Evolutionary conservation across 1,140 invertebrate species (phyloP).

Genomic region (Rhopalosiphum maidis): DNA sequence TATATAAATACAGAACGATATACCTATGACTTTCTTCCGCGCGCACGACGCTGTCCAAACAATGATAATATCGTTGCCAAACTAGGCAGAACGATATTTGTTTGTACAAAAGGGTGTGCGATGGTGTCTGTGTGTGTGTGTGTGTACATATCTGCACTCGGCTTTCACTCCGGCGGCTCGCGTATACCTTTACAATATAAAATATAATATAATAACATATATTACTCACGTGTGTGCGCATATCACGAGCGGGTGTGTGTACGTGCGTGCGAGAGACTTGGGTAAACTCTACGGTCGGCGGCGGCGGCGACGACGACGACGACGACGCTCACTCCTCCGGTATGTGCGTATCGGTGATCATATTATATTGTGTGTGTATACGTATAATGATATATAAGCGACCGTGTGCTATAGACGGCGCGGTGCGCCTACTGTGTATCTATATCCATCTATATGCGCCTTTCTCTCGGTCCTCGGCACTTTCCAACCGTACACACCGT

Average conservation of each 20-base stretch:
- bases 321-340: conserved; percentile 27
- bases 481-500: background rate
- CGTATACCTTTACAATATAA: background rate
- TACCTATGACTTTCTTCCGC: conserved; percentile 43
- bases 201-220: conserved; percentile 16
- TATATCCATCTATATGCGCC: conserved; percentile 10
- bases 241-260: background rate
- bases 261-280: background rate
- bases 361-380: background rate
- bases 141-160: background rate
- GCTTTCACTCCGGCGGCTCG: conserved; percentile 20
- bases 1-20: background rate
- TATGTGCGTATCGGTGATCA: background rate
- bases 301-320: background rate
- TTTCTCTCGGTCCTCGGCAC: conserved; percentile 29
- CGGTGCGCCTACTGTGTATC: background rate
- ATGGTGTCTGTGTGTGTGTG: background rate
- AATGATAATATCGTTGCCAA: conserved; percentile 54
- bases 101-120: conserved; percentile 45
- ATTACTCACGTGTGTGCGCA: background rate
- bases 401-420: background rate
- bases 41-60: conserved; percentile 39
- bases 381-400: background rate
- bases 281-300: background rate
- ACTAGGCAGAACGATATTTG: conserved; percentile 56